Conservation (phyloP, 2,888 invertebrate genomes). For the Hyposoter didymator region DNA sequence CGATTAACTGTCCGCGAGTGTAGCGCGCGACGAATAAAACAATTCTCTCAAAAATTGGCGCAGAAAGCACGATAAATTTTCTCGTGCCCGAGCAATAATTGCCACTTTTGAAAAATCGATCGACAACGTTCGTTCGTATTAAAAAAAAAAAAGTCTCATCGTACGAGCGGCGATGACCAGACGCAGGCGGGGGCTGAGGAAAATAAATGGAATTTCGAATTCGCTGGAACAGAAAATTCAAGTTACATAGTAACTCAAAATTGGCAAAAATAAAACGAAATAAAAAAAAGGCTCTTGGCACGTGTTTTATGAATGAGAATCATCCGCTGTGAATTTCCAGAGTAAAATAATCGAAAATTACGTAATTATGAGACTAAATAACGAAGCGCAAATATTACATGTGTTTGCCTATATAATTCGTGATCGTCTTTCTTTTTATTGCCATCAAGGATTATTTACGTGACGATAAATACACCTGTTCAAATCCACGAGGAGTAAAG, state of each 20-base stretch:
- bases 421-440: conserved; percentile 38
- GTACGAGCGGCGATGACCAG: conserved; percentile 5
- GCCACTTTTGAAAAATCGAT: conserved; percentile 12
- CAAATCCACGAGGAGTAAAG: conserved; percentile 69
- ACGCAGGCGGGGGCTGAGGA: background rate
- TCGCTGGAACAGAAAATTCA: conserved; percentile 27
- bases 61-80: conserved; percentile 24
- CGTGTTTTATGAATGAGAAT: conserved; percentile 9
- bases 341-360: background rate
- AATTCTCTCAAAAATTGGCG: conserved; percentile 23
- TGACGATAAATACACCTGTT: conserved; percentile 72
- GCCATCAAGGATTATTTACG: conserved; percentile 48
- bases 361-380: conserved; percentile 35
- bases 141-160: background rate
- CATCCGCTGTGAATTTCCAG: conserved; percentile 8
- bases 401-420: conserved; percentile 1
- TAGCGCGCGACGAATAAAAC: background rate
- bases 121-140: background rate
- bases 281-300: background rate
- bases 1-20: conserved; percentile 11
- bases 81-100: conserved; percentile 5
- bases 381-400: conserved; percentile 24
- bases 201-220: conserved; percentile 20
- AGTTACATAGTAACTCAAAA: conserved; percentile 4
- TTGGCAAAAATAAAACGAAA: background rate